A percentile compares a stretch with the other conserved stretches of the same genome.
phyloP scores from a whole-genome alignment of 1,140 invertebrate species.

The Eciton burchellii region DNA sequence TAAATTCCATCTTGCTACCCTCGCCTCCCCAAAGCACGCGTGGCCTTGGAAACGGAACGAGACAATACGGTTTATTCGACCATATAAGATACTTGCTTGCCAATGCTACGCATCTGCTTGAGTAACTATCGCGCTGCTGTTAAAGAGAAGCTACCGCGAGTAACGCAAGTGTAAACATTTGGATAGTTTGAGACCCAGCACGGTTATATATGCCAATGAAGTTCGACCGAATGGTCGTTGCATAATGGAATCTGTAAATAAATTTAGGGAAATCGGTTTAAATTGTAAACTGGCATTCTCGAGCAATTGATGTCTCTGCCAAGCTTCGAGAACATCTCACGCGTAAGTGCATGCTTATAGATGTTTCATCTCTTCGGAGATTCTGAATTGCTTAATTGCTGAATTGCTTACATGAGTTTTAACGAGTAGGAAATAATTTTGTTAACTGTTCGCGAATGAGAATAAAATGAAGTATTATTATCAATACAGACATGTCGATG shows the following conservation, averaged over 20 bases:
- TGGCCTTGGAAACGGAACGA: slow-evolving; percentile 40
- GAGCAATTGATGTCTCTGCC: background rate
- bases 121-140: slow-evolving; percentile 27
- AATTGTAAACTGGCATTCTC: background rate
- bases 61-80: slow-evolving; percentile 52
- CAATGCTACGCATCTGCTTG: slow-evolving; percentile 42
- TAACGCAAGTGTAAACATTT: slow-evolving; percentile 34
- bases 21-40: slow-evolving; percentile 29
- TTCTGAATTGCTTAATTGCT: no score
- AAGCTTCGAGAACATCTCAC: background rate
- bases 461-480: no score
- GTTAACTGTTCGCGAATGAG: no score
- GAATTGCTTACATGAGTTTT: no score
- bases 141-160: slow-evolving; percentile 42
- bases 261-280: background rate
- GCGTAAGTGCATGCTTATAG: background rate
- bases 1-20: slow-evolving; percentile 74
- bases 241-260: background rate
- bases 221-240: slow-evolving; percentile 3
- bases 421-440: no score
- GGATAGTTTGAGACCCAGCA: background rate
- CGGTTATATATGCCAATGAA: background rate
- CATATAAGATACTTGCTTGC: slow-evolving; percentile 54
- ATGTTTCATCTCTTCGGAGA: no score
- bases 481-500: no score